phyloP scores from a whole-genome alignment of 1,140 invertebrate genomes.

The Cotesia vestalis region DNA sequence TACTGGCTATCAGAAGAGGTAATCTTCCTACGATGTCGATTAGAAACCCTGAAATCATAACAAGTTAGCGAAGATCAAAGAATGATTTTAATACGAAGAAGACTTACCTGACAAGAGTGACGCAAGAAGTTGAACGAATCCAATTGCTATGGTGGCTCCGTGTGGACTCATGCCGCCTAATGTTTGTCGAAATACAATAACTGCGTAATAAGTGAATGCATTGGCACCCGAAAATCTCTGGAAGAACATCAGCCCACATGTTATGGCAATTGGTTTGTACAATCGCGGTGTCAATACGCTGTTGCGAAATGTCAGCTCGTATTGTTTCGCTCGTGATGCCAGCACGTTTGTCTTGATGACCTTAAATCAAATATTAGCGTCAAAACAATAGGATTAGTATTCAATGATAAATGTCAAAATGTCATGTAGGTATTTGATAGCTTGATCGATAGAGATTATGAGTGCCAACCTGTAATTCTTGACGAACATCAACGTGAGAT shows the following conservation, averaged over 20 bases:
- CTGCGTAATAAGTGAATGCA: slow-evolving; percentile 85
- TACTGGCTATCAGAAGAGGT: slow-evolving; percentile 80
- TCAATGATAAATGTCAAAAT: no score
- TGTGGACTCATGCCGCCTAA: slow-evolving; percentile 84
- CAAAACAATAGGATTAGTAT: no score
- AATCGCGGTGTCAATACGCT: slow-evolving; percentile 68
- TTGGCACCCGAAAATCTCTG: slow-evolving; percentile 84
- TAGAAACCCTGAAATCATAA: slow-evolving; percentile 67
- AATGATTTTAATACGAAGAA: not conserved
- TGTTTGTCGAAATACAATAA: slow-evolving; percentile 80
- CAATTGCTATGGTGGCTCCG: slow-evolving; percentile 80
- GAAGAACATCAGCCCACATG: slow-evolving; percentile 86
- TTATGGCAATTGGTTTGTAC: slow-evolving; percentile 77
- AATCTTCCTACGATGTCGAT: slow-evolving; percentile 82
- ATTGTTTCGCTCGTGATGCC: slow-evolving; percentile 61
- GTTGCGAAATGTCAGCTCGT: slow-evolving; percentile 64
- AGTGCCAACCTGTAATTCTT: slow-evolving; percentile 68
- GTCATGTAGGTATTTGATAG: not conserved
- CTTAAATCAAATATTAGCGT: slow-evolving; percentile 36
- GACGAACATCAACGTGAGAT: slow-evolving; percentile 74
- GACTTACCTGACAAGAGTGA: slow-evolving; percentile 74
- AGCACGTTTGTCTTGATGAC: slow-evolving; percentile 64
- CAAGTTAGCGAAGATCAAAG: no score
- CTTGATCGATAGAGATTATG: not conserved
- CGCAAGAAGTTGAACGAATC: slow-evolving; percentile 80